Evolutionary conservation across 2,113 vertebrate genomes (phyloP).

Genomic region (Psilopsiagon aymara): DNA sequence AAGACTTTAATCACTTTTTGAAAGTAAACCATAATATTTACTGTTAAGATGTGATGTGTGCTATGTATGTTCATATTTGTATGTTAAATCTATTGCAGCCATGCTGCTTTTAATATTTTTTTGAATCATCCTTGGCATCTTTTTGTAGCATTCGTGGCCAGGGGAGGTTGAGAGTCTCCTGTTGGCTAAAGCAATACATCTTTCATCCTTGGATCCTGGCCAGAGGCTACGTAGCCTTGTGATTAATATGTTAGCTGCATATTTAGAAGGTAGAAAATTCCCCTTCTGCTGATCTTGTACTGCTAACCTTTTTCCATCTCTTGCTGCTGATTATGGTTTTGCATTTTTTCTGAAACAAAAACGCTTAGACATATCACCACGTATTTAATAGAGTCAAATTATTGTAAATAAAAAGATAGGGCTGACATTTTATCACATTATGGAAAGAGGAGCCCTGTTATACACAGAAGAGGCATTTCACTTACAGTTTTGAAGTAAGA

Average conservation of each 20-base stretch:
- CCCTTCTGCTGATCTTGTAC: constrained; percentile 6
- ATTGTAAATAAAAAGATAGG: neutral
- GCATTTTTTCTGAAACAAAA: neutral
- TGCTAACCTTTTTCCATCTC: constrained; percentile 11
- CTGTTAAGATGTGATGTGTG: neutral
- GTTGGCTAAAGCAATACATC: neutral
- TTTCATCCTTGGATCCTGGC: constrained; percentile 16
- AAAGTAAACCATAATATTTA: neutral
- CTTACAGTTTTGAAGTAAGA: neutral
- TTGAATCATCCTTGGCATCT: neutral
- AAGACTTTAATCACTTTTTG: constrained; percentile 1
- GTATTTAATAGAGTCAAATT: neutral
- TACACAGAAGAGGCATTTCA: neutral
- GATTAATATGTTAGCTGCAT: constrained; percentile 25
- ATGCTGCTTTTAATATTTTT: neutral
- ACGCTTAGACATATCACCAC: neutral
- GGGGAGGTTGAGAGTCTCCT: neutral
- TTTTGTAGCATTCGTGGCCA: neutral
- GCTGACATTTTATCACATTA: neutral
- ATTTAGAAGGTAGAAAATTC: constrained; percentile 22
- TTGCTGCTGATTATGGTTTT: neutral
- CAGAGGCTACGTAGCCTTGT: neutral
- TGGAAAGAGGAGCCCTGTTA: neutral
- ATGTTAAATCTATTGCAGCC: neutral
- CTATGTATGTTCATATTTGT: neutral